Evolutionary conservation across 2,888 invertebrate genomes (phyloP), one percentile per base, ranked within the genome.

Genomic region (Sesia bembeciformis): DNA sequence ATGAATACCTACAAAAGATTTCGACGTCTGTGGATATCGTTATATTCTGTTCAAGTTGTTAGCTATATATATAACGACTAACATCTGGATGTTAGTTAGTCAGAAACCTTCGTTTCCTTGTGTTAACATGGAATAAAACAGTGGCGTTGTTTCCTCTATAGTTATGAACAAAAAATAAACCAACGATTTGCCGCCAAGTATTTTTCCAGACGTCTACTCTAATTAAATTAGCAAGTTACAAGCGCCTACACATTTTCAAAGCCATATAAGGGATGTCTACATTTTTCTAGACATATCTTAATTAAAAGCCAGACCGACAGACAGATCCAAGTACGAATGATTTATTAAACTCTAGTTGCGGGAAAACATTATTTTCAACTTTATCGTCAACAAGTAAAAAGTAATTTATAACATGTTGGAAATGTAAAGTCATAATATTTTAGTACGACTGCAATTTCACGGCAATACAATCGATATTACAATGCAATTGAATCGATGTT

Each of bases 401-500:
- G 46, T 46, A 46, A 46, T 46, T 46, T 46, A 46, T 46, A 58
- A 58, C 54, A 51, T 60, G 60, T 62, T 56, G 58, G 57, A 41
- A 46, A 52, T 56, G 56, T 56, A 49, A 53, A 54, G 57, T 52
- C 51, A 54, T 57, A 60, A 59, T 57, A 59, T 57, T 57, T 60
- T 53, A 40, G 40, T n/a, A 40, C n/a, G 54, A 54, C 56, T 60
- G 59, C 61, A 63, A 63, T 65, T 65, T 65, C 63, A 65, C 60
- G 62, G 56, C 51, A 54, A 54, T 58, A 46, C 58, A 52, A 39
- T 7, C 39, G 39, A 50, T 50, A 39, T 50, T 50, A 50, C 60
- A 56, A 54, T 62, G 59, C 53, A 59, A 59, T 59, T 56, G 52
- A 6, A 58, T 56, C 57, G 56, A 55, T 59, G 61, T 61, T 58